Percentiles rank a stretch among this genome's conserved stretches.
Evolutionary conservation across 2,888 invertebrate species (phyloP).

Genomic region (Automeris io): DNA sequence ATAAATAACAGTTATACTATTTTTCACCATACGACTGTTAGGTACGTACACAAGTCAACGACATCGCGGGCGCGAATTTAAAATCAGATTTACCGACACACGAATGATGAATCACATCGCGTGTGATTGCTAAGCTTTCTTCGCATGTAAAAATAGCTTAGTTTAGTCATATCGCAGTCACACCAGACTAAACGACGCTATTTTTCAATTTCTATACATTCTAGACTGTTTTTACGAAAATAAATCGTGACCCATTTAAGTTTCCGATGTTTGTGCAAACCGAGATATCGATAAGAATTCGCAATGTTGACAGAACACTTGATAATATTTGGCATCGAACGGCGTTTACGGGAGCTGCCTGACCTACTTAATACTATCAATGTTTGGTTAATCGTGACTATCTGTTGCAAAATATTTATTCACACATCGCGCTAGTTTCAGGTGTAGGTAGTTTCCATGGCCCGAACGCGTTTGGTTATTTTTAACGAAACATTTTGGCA

Average conservation of each 20-base stretch:
- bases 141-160: constrained; percentile 38
- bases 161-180: constrained; percentile 36
- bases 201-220: constrained; percentile 32
- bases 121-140: constrained; percentile 51
- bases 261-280: constrained; percentile 48
- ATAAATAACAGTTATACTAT: constrained; percentile 35
- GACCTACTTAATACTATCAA: constrained; percentile 66
- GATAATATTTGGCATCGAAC: constrained; percentile 67
- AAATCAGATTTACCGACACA: constrained; percentile 50
- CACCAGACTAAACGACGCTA: constrained; percentile 45
- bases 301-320: constrained; percentile 62
- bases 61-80: constrained; percentile 51
- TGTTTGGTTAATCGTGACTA: constrained; percentile 55
- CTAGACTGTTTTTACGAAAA: constrained; percentile 39
- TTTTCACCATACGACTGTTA: constrained; percentile 23
- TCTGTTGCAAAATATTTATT: constrained; percentile 46
- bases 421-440: constrained; percentile 16
- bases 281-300: constrained; percentile 56
- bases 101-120: constrained; percentile 61
- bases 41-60: constrained; percentile 58
- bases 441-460: background rate
- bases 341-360: constrained; percentile 60
- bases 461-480: background rate
- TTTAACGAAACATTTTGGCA: background rate
- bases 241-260: constrained; percentile 56